These are phyloP conservation scores for Coryphaenoides rupestris DNA, from an alignment of 2,113 vertebrate species.

Conservation along the genomic window DNA sequence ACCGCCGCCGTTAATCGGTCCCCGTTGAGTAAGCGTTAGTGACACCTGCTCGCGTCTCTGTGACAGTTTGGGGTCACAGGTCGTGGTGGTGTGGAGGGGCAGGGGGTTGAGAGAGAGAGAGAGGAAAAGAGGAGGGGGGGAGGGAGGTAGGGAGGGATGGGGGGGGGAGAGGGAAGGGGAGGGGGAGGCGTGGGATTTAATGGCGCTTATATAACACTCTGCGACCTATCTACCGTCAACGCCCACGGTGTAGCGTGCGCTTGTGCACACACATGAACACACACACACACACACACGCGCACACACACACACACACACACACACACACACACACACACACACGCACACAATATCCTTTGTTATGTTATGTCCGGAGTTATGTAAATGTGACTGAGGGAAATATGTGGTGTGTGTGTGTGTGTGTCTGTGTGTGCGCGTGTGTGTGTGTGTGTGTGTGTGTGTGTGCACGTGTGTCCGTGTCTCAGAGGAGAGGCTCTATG, in stretches of 20 bases:
- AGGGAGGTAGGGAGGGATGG: constrained; percentile 13
- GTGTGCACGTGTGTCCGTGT: no score
- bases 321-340: not conserved
- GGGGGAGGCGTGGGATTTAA: constrained; percentile 6
- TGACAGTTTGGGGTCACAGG: constrained; percentile 51
- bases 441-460: no score
- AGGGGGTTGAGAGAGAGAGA: not conserved
- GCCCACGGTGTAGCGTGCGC: no score
- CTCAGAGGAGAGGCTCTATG: no score
- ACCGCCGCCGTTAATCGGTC: constrained; percentile 45
- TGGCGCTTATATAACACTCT: constrained; percentile 41
- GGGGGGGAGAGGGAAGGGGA: constrained; percentile 20
- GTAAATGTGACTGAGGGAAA: no score
- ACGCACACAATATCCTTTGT: no score
- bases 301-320: not conserved
- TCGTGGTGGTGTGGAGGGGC: constrained; percentile 18
- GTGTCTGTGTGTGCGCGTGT: not conserved
- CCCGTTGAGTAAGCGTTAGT: constrained; percentile 51
- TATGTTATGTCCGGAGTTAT: no score
- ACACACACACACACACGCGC: not conserved
- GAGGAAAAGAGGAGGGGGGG: constrained; percentile 21
- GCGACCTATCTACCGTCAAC: not conserved
- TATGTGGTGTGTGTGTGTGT: no score
- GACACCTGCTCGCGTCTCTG: constrained; percentile 58
- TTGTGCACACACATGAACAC: not conserved